Percentiles rank a stretch among this genome's conserved stretches.
Conservation (phyloP, 2,113 vertebrate species). For the Phalacrocorax aristotelis region DNA sequence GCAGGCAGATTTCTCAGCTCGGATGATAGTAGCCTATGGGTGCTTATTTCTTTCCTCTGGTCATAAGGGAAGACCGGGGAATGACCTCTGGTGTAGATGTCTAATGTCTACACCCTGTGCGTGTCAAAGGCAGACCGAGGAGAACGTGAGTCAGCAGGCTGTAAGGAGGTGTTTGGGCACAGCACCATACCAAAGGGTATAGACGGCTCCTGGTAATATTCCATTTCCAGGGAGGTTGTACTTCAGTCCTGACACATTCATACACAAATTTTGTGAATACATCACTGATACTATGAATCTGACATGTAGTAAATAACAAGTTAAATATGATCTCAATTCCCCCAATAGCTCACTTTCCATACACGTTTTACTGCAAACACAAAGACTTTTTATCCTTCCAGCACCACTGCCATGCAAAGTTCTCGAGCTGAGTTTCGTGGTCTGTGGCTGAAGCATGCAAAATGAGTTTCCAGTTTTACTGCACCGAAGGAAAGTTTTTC, state of each 20-base stretch:
- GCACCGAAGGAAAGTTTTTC: conserved; percentile 13
- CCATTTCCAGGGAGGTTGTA: background rate
- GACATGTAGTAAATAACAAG: background rate
- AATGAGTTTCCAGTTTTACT: conserved; percentile 40
- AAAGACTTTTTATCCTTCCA: background rate
- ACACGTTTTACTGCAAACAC: background rate
- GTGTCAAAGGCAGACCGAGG: background rate
- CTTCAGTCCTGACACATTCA: background rate
- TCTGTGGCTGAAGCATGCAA: background rate
- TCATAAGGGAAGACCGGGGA: background rate
- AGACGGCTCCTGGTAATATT: background rate
- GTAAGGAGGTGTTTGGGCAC: background rate
- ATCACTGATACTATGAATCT: background rate
- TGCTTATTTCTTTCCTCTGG: background rate
- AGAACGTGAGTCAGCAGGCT: background rate
- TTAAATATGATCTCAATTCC: background rate
- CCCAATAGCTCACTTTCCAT: background rate
- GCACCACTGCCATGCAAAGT: background rate
- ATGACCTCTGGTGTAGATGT: background rate
- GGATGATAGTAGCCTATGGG: background rate
- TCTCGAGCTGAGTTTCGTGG: background rate
- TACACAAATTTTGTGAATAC: background rate
- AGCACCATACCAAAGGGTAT: background rate
- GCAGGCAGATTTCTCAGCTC: background rate
- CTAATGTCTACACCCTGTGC: too few relatives aligned